Evolutionary conservation across 2,113 vertebrate genomes (phyloP).

Genomic region (Pyxicephalus adspersus): DNA sequence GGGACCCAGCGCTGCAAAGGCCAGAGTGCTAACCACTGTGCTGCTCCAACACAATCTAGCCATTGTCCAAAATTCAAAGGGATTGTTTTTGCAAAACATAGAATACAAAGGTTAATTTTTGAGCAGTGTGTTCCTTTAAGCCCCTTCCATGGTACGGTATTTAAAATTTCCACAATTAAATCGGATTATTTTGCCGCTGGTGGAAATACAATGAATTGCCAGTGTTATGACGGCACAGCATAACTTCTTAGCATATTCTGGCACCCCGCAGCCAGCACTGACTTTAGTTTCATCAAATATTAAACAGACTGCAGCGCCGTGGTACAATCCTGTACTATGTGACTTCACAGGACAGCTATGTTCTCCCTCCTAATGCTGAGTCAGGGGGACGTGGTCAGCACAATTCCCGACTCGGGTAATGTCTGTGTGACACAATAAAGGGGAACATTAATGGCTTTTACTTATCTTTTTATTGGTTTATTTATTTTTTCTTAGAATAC

Average conservation of each 20-base stretch:
- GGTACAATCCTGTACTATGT: not conserved
- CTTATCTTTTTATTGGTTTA: too few species aligned
- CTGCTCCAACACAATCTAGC: too few species aligned
- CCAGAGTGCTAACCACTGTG: too few species aligned
- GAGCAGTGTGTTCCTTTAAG: too few species aligned
- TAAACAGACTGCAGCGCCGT: not conserved
- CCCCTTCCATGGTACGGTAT: not conserved
- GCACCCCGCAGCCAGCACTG: not conserved
- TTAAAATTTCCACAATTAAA: not conserved
- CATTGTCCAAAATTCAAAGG: too few species aligned
- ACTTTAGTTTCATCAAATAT: slow-evolving; percentile 45
- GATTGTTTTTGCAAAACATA: too few species aligned
- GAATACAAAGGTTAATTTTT: too few species aligned
- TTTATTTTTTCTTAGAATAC: too few species aligned
- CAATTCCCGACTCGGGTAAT: not conserved
- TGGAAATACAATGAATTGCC: not conserved
- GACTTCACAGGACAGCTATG: slow-evolving; percentile 20
- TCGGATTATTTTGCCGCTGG: not conserved
- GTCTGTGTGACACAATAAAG: too few species aligned
- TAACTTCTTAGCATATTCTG: not conserved
- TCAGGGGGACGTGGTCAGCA: not conserved
- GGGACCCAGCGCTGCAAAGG: too few species aligned
- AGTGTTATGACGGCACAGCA: not conserved
- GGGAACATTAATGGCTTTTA: too few species aligned
- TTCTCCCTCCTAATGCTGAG: not conserved